Base-by-base conservation (phyloP, 2,797 vertebrate genomes). In the Spondyliosoma cantharus region DNA sequence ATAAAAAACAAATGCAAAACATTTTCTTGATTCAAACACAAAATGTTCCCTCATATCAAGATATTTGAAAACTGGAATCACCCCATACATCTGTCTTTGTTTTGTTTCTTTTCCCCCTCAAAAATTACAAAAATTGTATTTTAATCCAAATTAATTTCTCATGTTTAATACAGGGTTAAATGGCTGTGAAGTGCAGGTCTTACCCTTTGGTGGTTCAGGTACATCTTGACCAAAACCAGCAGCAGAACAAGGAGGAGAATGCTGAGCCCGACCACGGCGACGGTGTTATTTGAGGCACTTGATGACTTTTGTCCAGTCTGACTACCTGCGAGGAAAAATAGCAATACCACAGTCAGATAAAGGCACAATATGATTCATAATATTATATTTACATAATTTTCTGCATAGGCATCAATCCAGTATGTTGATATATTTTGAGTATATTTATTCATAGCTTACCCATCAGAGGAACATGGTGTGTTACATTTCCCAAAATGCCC, bases 181-280 rank as follows among this genome's bases (percentile, higher is more conserved):
- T 22, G 14, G 3, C 68, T 48, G 45, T 56, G 3, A n/a, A 37
- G 2, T 3, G 1, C 9, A 5, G 20, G 52, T 90, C 20, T 89
- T 89, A 96, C 95, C 91, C 95, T 88, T 74, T 82, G 94, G 72
- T 93, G 71, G 76, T 95, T 96, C 80, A 85, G 95, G 92, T 90
- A 95, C 85, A 93, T 84, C 90, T 95, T 93, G 61, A 82, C 81
- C 74, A 93, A 58, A 74, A 94, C 54, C 79, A 96, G 69, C 63
- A 95, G 83, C 72, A 94, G 63, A 77, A 94, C 53, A 6, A 94
- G 0, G 14, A 94, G 80, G 11, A 95, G 82, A 27, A 94, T 60
- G 57, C 89, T 78, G 25, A 95, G 84, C 16, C 90, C 92, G 3
- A 89, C 52, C 29, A 90, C 59, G 1, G 77, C 66, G 6, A 64